Base-by-base conservation (phyloP, 1,140 invertebrate species). In the Trinorchestia longiramus region DNA sequence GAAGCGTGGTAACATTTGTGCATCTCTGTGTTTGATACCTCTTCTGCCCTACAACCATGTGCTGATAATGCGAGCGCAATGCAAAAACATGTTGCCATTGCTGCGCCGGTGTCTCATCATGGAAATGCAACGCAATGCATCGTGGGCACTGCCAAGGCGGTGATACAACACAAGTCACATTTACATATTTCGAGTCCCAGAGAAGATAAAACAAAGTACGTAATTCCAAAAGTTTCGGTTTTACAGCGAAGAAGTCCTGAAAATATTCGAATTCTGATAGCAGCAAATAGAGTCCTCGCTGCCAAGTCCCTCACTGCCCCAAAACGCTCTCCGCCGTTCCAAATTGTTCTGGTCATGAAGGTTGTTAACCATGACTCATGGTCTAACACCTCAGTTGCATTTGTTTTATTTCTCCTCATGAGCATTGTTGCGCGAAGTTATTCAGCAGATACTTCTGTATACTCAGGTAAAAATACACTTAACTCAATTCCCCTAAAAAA, bases 361-460 rank as follows among this genome's bases (percentile, higher is more conserved):
- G 92, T 45, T 42, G 43, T 91, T 43, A 91, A 47, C 47, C 92
- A 45, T 94, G 92, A 40, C 0, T 8, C 44, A n/a, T 94, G 43
- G 92, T 8, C 92, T 45, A 94, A 94, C 41, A 94, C 88, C 43
- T 94, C 92, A 94, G 92, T 45, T 94, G 92, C 43, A 43, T 94
- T 94, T 45, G 43, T 47, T 94, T 43, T 91, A 23, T 43, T 91
- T 91, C 41, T 91, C 43, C 88, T 91, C 4, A 43, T 43, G 88
- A 42, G 43, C 36, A 91, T 91, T 91, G 41, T 91, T 91, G 41
- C 88, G 41, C 41, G 28, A 91, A 44, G 19, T 36, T 91, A 36
- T 43, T 43, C 88, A 43, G 88, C 36, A 91, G 43, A 42, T 15
- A 44, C 19, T 91, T 42, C 88, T 0, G 11, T 43, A 91, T 43